These are phyloP conservation scores for Alexandromys oeconomus DNA, from an alignment of 2,797 vertebrate species.

Conservation along the genomic window DNA sequence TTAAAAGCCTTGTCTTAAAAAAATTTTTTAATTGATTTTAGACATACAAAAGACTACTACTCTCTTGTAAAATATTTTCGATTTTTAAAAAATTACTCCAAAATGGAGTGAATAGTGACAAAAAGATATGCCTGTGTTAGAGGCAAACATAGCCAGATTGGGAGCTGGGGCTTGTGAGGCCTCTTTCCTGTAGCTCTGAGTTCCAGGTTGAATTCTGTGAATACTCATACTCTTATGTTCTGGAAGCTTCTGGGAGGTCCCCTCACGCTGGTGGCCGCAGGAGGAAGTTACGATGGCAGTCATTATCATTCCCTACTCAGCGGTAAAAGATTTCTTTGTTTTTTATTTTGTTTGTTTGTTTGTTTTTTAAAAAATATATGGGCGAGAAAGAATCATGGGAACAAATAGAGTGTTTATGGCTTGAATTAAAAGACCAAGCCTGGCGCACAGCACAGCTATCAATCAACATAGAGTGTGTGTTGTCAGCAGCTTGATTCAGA, in stretches of 20 bases:
- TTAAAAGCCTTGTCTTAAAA: neutral
- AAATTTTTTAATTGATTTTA: neutral
- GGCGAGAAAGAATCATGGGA: constrained; percentile 29
- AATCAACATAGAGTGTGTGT: neutral
- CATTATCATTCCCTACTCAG: constrained; percentile 22
- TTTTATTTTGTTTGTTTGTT: too few species aligned
- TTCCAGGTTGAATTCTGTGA: neutral
- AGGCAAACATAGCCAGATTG: neutral
- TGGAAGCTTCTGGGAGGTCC: neutral
- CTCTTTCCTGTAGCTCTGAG: neutral
- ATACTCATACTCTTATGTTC: neutral
- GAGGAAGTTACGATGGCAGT: neutral
- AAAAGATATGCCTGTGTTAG: neutral
- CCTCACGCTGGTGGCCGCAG: neutral
- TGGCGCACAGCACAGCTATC: constrained; percentile 13
- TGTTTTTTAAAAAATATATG: too few species aligned
- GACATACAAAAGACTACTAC: neutral
- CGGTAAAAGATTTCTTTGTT: neutral
- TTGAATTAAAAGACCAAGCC: constrained; percentile 62
- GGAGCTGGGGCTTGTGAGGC: too few species aligned
- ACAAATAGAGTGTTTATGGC: constrained; percentile 48
- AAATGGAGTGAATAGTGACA: neutral
- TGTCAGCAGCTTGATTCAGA: constrained; percentile 3
- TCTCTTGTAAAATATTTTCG: neutral
- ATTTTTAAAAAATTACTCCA: neutral